phyloP scores from a whole-genome alignment of 2,113 vertebrate genomes.

The Amblyornis subalaris region DNA sequence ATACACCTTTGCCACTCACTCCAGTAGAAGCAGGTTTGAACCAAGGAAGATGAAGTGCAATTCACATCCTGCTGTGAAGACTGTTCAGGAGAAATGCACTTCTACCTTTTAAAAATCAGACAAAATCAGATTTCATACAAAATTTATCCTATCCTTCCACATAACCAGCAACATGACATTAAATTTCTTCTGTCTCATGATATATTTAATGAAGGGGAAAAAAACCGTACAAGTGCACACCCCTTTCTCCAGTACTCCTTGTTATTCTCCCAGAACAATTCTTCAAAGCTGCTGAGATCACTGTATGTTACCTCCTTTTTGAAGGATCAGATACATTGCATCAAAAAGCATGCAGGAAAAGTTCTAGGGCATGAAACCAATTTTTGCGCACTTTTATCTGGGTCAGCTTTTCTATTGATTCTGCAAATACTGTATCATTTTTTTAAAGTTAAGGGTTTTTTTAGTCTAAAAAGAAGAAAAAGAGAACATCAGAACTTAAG shows the following conservation, averaged over 20 bases:
- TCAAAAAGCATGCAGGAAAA: constrained; percentile 52
- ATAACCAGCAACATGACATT: neutral
- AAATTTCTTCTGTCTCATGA: neutral
- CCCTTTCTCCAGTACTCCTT: constrained; percentile 2
- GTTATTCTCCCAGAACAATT: constrained; percentile 46
- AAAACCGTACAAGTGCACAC: neutral
- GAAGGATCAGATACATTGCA: constrained; percentile 45
- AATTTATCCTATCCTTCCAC: neutral
- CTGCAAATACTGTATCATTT: constrained; percentile 3
- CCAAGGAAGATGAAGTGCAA: neutral
- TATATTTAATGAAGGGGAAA: neutral
- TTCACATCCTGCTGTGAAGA: neutral
- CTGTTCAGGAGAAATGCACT: neutral
- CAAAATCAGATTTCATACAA: neutral
- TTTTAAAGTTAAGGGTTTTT: neutral
- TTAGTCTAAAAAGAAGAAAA: constrained; percentile 18
- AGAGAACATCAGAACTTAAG: constrained; percentile 24
- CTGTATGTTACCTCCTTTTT: constrained; percentile 30
- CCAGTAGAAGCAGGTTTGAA: neutral
- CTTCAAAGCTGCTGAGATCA: constrained; percentile 57
- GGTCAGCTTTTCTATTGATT: constrained; percentile 59
- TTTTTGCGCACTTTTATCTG: constrained; percentile 49
- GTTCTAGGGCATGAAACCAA: constrained; percentile 64
- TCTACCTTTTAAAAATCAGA: neutral
- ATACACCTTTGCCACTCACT: neutral